A percentile compares a stretch with the other conserved stretches of the same genome.
phyloP scores from a whole-genome alignment of 2,113 vertebrate species.

The Gnathonemus longibarbis region DNA sequence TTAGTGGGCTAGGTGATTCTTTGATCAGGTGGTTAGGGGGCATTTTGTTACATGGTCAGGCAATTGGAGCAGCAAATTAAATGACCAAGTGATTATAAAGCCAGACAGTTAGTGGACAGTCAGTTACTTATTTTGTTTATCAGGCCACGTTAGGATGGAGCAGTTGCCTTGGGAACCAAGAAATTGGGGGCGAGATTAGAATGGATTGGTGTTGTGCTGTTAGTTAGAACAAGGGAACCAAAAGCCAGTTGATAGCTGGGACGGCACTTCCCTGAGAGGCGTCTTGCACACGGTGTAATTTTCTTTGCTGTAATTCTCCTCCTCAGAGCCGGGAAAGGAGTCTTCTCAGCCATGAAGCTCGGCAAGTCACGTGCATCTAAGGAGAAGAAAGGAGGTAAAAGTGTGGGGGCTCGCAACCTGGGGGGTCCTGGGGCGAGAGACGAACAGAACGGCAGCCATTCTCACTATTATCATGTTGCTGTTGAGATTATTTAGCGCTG shows the following conservation, averaged over 20 bases:
- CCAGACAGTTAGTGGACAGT: not conserved
- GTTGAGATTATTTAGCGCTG: not conserved
- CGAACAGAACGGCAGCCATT: not conserved
- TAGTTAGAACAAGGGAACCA: not conserved
- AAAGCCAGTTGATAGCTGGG: not conserved
- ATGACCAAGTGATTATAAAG: not conserved
- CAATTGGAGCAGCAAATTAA: not conserved
- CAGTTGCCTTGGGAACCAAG: not conserved
- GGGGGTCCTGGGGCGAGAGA: not conserved
- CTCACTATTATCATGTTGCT: not conserved
- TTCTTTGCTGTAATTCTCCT: not conserved
- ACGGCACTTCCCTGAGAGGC: not conserved
- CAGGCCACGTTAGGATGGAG: not conserved
- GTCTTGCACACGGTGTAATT: not conserved
- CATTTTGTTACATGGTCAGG: not conserved
- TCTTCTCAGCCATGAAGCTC: slow-evolving; percentile 85
- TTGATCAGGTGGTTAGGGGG: not conserved
- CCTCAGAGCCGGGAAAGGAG: slow-evolving; percentile 76
- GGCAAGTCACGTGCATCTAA: slow-evolving; percentile 70
- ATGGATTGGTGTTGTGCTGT: not conserved
- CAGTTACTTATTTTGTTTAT: not conserved
- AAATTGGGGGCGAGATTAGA: not conserved
- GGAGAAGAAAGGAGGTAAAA: slow-evolving; percentile 70
- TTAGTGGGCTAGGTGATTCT: not conserved
- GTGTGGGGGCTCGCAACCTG: not conserved